Base-by-base conservation (phyloP, 2,888 invertebrate species). In the Eueremaeus valkanovi region DNA sequence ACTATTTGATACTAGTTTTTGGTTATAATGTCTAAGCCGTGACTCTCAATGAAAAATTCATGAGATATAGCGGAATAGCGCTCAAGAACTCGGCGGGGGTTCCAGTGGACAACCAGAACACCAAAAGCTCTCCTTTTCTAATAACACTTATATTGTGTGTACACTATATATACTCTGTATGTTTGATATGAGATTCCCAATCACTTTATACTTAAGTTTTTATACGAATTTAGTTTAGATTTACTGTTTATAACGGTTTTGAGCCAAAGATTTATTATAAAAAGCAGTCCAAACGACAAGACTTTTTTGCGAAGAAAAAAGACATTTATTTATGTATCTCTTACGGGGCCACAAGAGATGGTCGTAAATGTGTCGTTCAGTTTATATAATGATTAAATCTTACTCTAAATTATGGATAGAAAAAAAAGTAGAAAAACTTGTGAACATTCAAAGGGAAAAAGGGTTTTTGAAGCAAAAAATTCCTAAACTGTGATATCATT, bases 21-120 rank as follows among this genome's bases (percentile, higher is more conserved):
- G 5, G 21, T 40, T 40, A n/a, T 40, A 24, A 40, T 68, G 68
- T 40, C 31, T 24, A 21, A 68, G 18, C 8, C 36, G 18, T 40
- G 3, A 40, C 68, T 68, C 9, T 21, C 5, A 42, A 68, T 68
- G 68, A 68, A 68, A 68, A 68, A 68, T 68, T 68, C 68, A 68
- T 68, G 68, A 68, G 68, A 68, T 13, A 42, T 36, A n/a, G 40
- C 21, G 21, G 16, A 24, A 6, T 3, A 27, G 24, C 21, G 31
- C 33, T 61, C 61, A 61, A 61, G 61, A n/a, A 31, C 5, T 68
- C n/a, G 40, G 68, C 24, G 21, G 68, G 68, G 68, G 36, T 36
- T 68, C 68, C 68, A 24, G n/a, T 68, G 33, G 33, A 68, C 33
- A 33, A 33, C 16, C 31, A 11, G 33, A 3, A 33, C n/a, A n/a